Percentiles rank a stretch among this genome's conserved stretches.
Conservation (phyloP, 2,888 invertebrate genomes). For the Thalpophila matura region DNA sequence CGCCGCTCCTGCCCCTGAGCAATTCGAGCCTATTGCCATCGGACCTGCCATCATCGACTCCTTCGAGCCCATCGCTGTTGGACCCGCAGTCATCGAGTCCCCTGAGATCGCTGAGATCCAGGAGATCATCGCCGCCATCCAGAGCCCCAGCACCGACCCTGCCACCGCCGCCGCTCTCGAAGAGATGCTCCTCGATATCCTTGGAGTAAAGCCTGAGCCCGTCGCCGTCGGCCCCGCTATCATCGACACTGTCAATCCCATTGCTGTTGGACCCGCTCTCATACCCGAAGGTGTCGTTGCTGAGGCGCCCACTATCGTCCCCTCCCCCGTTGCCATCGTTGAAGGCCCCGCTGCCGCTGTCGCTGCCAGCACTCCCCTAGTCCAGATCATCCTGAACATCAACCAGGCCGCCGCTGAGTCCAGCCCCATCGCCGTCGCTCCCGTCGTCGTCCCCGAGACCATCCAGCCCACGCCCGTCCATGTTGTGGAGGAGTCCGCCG, state of each 20-base stretch:
- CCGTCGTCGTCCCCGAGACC: constrained; percentile 26
- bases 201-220: constrained; percentile 53
- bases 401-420: constrained; percentile 37
- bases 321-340: constrained; percentile 34
- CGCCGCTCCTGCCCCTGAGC: constrained; percentile 38
- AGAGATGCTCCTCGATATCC: constrained; percentile 59
- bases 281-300: constrained; percentile 51
- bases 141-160: constrained; percentile 61
- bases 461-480: constrained; percentile 37
- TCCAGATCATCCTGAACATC: constrained; percentile 71
- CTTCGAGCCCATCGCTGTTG: constrained; percentile 64
- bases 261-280: constrained; percentile 64
- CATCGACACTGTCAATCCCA: constrained; percentile 38
- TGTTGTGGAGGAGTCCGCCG: constrained; percentile 39
- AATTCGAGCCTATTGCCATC: constrained; percentile 46
- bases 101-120: constrained; percentile 58
- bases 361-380: constrained; percentile 59
- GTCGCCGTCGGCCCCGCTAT: constrained; percentile 44
- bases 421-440: constrained; percentile 39
- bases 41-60: constrained; percentile 60
- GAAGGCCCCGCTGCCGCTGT: constrained; percentile 38
- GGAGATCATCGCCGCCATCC: constrained; percentile 57
- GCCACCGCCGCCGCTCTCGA: constrained; percentile 59
- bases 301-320: constrained; percentile 35
- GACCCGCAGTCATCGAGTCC: constrained; percentile 57